These are phyloP conservation scores for Scaptomyza montana DNA, from an alignment of 1,140 invertebrate species.

Conservation along the genomic window DNA sequence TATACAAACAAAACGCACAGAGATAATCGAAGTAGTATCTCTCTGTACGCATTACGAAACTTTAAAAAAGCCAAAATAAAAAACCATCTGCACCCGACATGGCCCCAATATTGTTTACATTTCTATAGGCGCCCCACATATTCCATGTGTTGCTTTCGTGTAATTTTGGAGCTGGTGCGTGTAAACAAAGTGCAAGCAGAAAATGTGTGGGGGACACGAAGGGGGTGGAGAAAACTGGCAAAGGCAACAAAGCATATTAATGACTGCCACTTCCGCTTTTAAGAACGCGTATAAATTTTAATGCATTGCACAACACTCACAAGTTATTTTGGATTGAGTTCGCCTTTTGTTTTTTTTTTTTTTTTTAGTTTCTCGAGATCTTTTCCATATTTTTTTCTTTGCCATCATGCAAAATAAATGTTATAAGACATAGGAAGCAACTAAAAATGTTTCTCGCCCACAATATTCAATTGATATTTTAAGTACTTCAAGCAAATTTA, in stretches of 20 bases:
- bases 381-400: slow-evolving; percentile 7
- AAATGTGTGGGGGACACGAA: slow-evolving; percentile 13
- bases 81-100: slow-evolving; percentile 32
- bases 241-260: slow-evolving; percentile 42
- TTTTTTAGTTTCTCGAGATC: slow-evolving; percentile 30
- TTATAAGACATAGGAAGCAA: slow-evolving; percentile 4
- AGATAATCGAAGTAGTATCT: slow-evolving; percentile 18
- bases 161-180: slow-evolving; percentile 41
- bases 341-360: slow-evolving; percentile 9
- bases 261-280: slow-evolving; percentile 50
- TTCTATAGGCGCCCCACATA: slow-evolving; percentile 53
- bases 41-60: slow-evolving; percentile 13
- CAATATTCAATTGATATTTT: slow-evolving; percentile 45
- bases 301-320: slow-evolving; percentile 29
- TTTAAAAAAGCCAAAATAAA: slow-evolving; percentile 7
- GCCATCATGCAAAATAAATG: slow-evolving; percentile 28
- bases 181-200: slow-evolving; percentile 59
- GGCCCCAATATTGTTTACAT: slow-evolving; percentile 75
- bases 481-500: slow-evolving; percentile 40
- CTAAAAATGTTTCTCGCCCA: slow-evolving; percentile 1
- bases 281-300: slow-evolving; percentile 35
- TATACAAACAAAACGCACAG: slow-evolving; percentile 20
- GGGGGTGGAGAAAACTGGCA: background rate
- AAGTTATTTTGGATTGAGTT: slow-evolving; percentile 12
- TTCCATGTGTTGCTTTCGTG: slow-evolving; percentile 38